Percentiles rank a stretch among this genome's conserved stretches.
These are phyloP conservation scores for Cephus nigrinus DNA, from an alignment of 2,888 invertebrate species.

Conservation along the genomic window DNA sequence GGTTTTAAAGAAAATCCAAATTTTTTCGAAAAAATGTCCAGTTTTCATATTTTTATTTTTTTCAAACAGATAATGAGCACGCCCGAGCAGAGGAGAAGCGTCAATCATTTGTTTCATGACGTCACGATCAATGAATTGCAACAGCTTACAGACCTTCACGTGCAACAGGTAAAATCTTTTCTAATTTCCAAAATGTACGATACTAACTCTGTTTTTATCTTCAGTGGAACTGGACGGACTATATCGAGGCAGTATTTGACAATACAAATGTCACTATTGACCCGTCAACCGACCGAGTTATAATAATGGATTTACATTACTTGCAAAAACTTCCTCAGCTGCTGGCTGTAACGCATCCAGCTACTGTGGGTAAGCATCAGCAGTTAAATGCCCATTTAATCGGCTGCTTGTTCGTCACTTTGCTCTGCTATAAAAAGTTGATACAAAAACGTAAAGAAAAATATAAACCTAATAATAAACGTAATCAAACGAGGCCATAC, in stretches of 20 bases:
- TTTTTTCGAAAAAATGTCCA: background rate
- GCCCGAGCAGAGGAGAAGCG: constrained; percentile 72
- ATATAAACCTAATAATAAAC: background rate
- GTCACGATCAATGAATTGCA: constrained; percentile 71
- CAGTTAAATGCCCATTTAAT: background rate
- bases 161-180: constrained; percentile 48
- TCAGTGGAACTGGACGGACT: constrained; percentile 75
- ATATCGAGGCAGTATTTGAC: constrained; percentile 71
- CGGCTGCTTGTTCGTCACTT: background rate
- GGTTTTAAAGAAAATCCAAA: background rate
- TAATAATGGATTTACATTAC: constrained; percentile 76
- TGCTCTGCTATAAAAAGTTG: background rate
- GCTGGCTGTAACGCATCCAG: constrained; percentile 68
- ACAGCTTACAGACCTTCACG: constrained; percentile 52
- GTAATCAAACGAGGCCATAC: constrained; percentile 37
- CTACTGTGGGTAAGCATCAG: constrained; percentile 68
- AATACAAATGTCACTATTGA: constrained; percentile 71
- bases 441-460: background rate
- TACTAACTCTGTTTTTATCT: constrained; percentile 23
- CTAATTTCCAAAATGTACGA: constrained; percentile 2
- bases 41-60: constrained; percentile 28
- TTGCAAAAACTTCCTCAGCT: constrained; percentile 72
- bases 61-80: constrained; percentile 73
- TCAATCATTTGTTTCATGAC: constrained; percentile 74
- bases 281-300: constrained; percentile 69